These are phyloP conservation scores for Creontiades dilutus DNA, from an alignment of 2,888 invertebrate species.

Conservation along the genomic window DNA sequence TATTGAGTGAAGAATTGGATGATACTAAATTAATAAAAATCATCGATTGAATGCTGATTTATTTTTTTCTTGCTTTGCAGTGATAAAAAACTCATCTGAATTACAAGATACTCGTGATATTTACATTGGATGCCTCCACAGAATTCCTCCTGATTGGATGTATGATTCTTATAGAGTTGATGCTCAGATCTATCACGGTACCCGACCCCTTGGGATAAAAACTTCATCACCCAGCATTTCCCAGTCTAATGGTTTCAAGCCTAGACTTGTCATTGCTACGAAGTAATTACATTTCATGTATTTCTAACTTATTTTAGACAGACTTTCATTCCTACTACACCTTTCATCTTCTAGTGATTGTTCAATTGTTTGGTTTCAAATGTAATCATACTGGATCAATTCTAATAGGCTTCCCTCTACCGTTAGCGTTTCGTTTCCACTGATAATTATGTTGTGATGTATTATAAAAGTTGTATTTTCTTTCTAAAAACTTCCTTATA, in stretches of 20 bases:
- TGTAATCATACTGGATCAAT: too few species aligned
- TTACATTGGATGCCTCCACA: slow-evolving; percentile 90
- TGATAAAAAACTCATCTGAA: slow-evolving; percentile 84
- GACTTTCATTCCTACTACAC: too few species aligned
- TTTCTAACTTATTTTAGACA: too few species aligned
- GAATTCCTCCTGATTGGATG: slow-evolving; percentile 87
- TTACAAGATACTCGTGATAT: slow-evolving; percentile 88
- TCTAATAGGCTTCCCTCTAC: too few species aligned
- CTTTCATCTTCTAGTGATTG: too few species aligned
- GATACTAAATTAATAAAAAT: neutral
- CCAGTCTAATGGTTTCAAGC: slow-evolving; percentile 85
- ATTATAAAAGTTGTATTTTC: too few species aligned
- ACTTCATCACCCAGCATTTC: slow-evolving; percentile 81
- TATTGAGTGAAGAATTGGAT: neutral
- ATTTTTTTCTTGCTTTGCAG: slow-evolving; percentile 66
- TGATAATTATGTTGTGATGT: too few species aligned
- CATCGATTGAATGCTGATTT: neutral
- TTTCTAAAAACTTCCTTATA: too few species aligned
- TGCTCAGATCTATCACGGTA: slow-evolving; percentile 94
- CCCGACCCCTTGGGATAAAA: slow-evolving; percentile 86
- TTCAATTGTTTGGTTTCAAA: too few species aligned
- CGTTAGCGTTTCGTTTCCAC: too few species aligned
- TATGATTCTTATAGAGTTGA: slow-evolving; percentile 92
- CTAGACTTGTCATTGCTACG: slow-evolving; percentile 90
- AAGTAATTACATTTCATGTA: slow-evolving; percentile 81